phyloP scores from a whole-genome alignment of 2,888 invertebrate species.

The Ischnura elegans region DNA sequence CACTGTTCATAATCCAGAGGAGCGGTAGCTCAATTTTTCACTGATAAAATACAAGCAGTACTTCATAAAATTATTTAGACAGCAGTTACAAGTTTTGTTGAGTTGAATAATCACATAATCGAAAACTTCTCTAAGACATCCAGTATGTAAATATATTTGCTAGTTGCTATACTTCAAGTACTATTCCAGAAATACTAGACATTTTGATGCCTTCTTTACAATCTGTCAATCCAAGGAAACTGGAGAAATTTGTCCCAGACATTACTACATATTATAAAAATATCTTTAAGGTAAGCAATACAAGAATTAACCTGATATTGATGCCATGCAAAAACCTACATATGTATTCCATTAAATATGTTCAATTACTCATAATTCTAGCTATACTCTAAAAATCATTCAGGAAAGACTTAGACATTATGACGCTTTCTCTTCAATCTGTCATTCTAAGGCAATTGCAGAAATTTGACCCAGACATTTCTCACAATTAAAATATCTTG shows the following conservation, averaged over 20 bases:
- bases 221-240: no score
- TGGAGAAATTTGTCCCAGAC: no score
- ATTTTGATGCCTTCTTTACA: no score
- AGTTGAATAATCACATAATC: background rate
- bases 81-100: background rate
- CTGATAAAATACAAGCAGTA: background rate
- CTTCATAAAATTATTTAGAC: background rate
- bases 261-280: no score
- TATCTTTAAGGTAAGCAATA: no score
- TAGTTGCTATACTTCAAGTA: background rate
- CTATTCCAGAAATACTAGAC: no score
- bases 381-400: no score
- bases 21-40: background rate
- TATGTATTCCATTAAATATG: no score
- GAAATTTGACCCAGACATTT: background rate
- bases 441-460: background rate
- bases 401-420: background rate
- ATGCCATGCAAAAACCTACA: no score
- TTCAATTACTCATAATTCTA: no score
- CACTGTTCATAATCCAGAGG: background rate
- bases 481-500: background rate
- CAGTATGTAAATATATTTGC: background rate
- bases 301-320: no score
- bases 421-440: background rate
- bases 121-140: background rate